Evolutionary conservation across 1,140 invertebrate species (phyloP), one percentile per base, ranked within the genome.

Genomic region (Drosophila jambulina): DNA sequence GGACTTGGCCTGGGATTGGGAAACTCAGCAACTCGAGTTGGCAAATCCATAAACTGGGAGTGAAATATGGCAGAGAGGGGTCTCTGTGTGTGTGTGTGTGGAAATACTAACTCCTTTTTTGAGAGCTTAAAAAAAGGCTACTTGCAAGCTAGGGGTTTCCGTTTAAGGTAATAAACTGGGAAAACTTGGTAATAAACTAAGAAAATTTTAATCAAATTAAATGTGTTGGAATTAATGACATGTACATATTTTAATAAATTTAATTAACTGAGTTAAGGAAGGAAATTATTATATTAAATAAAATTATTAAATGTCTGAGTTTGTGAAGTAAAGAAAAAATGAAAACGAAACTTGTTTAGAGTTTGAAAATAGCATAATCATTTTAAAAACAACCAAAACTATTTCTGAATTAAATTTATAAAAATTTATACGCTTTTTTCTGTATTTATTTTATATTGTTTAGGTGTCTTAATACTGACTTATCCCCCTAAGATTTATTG

Each of bases 1-100:
- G 67, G 67, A 56, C 69, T 48, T 40, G 42, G 49, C 48, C 62
- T 75, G 69, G 42, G 49, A 63, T 75, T 75, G 69, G 57, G 51
- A 74, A 75, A 72, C 19, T 46, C 51, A 25, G 10, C n/a, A 29
- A 19, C 10, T 21, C 34, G 5, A 46, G 12, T 54, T 74, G 69
- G 64, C 17, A 70, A 57, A 69, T 67, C 61, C 25, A 43, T 78
- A 64, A 51, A 54, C 36, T 53, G 48, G 38, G 36, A 48, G 4
- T 58, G n/a, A 72, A 69, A 40, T 72, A 70, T 72, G 64, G 46
- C 46, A 36, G 23, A 19, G 46, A 23, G 62, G 19, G 23, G 17
- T 32, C 3, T 36, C 4, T 12, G 12, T 21, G 48, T 36, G 12
- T 12, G 12, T 21, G 48, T 23, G 38, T 70, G 32, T 54, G 32